Base-by-base conservation (phyloP, 2,888 invertebrate species). In the Harpalus rufipes region DNA sequence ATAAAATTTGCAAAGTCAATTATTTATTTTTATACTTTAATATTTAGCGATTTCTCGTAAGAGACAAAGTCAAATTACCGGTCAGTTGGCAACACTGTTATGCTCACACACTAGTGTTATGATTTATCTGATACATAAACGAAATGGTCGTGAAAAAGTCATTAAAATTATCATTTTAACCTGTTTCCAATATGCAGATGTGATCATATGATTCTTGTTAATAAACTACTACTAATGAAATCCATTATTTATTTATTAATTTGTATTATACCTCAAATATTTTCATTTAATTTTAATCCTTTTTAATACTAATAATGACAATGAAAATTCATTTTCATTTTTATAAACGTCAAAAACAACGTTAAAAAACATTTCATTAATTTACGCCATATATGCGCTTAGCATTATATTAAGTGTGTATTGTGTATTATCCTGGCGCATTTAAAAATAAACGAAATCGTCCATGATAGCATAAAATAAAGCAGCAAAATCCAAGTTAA, bases 401-500 rank as follows among this genome's bases (percentile, higher is more conserved):
- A 2, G 32, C 44, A 51, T 51, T 51, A 4, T 12, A 51, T 68
- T 25, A 68, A 68, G 25, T 32, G 32, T 59, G 59, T 59, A n/a
- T 59, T 32, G 32, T 59, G 59, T 59, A n/a, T 59, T 16, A 59
- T 16, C 16, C 59, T 59, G 3, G 2, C n/a, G 16, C 72, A 63
- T 63, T 12, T 25, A 63, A 63, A 63, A 25, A 63, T 25, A 63
- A 63, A 63, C 18, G 12, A 25, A 63, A 18, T 8, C 44, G 8
- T 8, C 63, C 18, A 51, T 51, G 44, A 51, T 51, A 51, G 44
- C 44, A 74, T 41, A 74, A 74, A 74, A 74, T 25, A 74, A 63
- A 74, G n/a, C 16, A 44, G 3, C 41, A 68, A 74, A 74, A 74
- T 18, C 72, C 72, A 14, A 41, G 72, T 74, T 74, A 74, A 74